Evolutionary conservation across 2,797 vertebrate species (phyloP).

Genomic region (Cheirogaleus major): DNA sequence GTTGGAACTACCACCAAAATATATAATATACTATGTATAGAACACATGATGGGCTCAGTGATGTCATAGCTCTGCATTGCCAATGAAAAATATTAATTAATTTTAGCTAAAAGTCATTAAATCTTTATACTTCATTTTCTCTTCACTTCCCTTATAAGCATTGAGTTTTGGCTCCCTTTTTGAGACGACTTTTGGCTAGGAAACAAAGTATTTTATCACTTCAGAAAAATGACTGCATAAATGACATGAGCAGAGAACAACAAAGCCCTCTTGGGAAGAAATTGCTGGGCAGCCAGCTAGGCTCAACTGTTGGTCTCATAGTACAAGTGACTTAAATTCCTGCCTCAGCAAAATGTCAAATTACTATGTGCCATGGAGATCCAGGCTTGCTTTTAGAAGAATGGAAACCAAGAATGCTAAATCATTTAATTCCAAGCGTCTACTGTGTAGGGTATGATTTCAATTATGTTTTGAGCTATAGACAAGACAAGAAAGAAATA

Average conservation of each 20-base stretch:
- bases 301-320: neutral
- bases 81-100: slow-evolving; percentile 13
- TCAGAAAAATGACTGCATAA: slow-evolving; percentile 38
- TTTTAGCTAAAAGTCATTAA: slow-evolving; percentile 42
- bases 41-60: neutral
- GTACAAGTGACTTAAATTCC: neutral
- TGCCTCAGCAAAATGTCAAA: neutral
- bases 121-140: neutral
- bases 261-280: neutral
- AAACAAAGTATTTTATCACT: slow-evolving; percentile 52
- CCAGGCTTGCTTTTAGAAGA: neutral
- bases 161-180: slow-evolving; percentile 5
- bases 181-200: slow-evolving; percentile 7
- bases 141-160: slow-evolving; percentile 34
- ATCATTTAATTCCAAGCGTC: neutral
- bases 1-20: neutral
- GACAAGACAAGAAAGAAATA: neutral
- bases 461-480: neutral
- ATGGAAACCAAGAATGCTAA: neutral
- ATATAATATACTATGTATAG: neutral
- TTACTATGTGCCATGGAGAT: neutral
- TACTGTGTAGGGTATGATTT: neutral
- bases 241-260: slow-evolving; percentile 19
- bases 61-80: neutral
- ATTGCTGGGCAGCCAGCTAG: neutral